Evolutionary conservation across 2,888 invertebrate genomes (phyloP).

Genomic region (Malacosoma neustria): DNA sequence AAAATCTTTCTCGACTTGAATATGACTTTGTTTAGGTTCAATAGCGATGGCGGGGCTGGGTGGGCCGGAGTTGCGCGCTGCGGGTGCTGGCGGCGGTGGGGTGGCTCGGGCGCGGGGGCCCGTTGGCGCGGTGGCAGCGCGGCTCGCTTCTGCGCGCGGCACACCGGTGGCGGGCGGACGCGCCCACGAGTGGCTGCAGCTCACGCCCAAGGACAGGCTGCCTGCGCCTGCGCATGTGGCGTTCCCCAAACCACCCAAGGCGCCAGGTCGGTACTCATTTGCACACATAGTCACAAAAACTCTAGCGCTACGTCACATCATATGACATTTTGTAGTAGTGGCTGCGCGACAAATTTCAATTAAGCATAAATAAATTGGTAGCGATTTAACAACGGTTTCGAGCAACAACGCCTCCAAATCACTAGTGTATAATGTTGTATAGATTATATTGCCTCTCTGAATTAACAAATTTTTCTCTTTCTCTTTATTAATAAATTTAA

Average conservation of each 20-base stretch:
- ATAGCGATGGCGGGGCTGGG: conserved; percentile 74
- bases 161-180: conserved; percentile 52
- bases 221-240: conserved; percentile 87
- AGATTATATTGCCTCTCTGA: too few species aligned
- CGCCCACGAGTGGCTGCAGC: conserved; percentile 81
- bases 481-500: too few species aligned
- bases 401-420: too few species aligned
- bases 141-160: conserved; percentile 51
- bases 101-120: conserved; percentile 41
- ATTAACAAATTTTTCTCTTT: too few species aligned
- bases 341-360: too few species aligned
- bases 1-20: too few species aligned
- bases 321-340: too few species aligned
- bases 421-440: too few species aligned
- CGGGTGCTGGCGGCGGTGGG: conserved; percentile 30
- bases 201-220: conserved; percentile 84
- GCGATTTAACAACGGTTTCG: too few species aligned
- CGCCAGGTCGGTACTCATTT: conserved; percentile 79
- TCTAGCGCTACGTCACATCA: too few species aligned
- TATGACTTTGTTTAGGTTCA: conserved; percentile 58
- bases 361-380: too few species aligned
- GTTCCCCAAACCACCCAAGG: conserved; percentile 94
- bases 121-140: conserved; percentile 55
- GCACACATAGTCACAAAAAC: too few species aligned
- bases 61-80: conserved; percentile 51